Conservation (phyloP, 35 echinoderm and acorn worm genomes). For the Ophioderma brevispina region DNA sequence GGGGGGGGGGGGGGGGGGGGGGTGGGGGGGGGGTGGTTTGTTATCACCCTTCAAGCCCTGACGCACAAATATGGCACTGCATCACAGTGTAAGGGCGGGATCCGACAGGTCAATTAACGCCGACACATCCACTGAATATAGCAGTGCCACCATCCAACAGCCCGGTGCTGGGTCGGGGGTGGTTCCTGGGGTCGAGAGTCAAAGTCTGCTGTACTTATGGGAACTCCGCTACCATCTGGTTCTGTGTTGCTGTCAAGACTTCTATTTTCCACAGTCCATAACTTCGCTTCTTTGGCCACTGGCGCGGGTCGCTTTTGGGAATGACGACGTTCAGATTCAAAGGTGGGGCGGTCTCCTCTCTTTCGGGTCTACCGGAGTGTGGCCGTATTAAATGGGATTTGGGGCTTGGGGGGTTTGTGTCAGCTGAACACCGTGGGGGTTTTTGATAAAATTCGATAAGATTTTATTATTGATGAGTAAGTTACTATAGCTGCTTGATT, state of each 20-base stretch:
- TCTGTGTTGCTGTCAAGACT: constrained; percentile 39
- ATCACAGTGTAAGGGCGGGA: constrained; percentile 38
- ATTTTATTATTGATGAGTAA: too few relatives aligned
- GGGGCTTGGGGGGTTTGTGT: not conserved
- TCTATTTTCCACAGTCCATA: not conserved
- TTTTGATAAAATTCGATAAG: too few relatives aligned
- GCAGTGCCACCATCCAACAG: constrained; percentile 23
- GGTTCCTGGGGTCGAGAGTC: constrained; percentile 22
- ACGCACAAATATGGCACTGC: constrained; percentile 72
- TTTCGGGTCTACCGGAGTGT: too few relatives aligned
- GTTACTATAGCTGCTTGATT: too few relatives aligned
- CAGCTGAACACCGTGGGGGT: not conserved
- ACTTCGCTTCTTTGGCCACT: not conserved
- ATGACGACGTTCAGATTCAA: not conserved
- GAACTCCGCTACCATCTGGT: constrained; percentile 27
- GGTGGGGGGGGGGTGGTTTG: too few relatives aligned
- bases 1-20: too few relatives aligned
- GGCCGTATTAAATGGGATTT: not conserved
- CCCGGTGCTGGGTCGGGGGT: not conserved
- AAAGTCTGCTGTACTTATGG: constrained; percentile 11
- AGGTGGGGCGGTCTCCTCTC: not conserved
- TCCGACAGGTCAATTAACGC: constrained; percentile 15
- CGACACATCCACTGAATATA: constrained; percentile 15
- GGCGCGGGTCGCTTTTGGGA: not conserved
- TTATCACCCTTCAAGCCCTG: constrained; percentile 60